A percentile compares a stretch with the other conserved stretches of the same genome.
These are phyloP conservation scores for Myripristis murdjan DNA, from an alignment of 2,797 vertebrate species.

Conservation along the genomic window DNA sequence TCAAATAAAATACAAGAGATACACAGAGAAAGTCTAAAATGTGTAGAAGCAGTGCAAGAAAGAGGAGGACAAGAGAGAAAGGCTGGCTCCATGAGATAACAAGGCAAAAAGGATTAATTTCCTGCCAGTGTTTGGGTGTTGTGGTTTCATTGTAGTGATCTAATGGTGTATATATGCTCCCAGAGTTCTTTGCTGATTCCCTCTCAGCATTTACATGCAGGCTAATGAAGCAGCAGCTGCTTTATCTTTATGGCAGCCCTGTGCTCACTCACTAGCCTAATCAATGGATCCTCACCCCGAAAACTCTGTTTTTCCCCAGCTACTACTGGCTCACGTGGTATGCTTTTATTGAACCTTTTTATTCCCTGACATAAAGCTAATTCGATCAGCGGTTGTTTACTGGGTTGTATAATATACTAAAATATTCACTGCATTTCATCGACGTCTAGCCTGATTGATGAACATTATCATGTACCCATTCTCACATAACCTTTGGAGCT, in stretches of 20 bases:
- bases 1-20: not conserved
- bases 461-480: not conserved
- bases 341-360: not conserved
- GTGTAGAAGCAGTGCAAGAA: not conserved
- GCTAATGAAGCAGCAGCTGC: constrained; percentile 52
- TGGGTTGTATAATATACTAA: constrained; percentile 2
- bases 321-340: not conserved
- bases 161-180: constrained; percentile 52
- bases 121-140: constrained; percentile 52
- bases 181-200: constrained; percentile 15
- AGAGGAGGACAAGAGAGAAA: not conserved
- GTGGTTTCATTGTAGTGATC: constrained; percentile 61
- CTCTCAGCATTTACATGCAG: constrained; percentile 43
- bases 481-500: not conserved
- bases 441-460: not conserved
- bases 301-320: not conserved
- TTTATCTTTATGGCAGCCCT: constrained; percentile 26
- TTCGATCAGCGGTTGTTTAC: constrained; percentile 3
- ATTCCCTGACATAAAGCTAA: not conserved
- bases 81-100: constrained; percentile 59
- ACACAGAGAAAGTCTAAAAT: constrained; percentile 8
- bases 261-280: constrained; percentile 5
- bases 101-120: constrained; percentile 66
- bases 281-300: constrained; percentile 25
- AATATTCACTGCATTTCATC: constrained; percentile 2